These are phyloP conservation scores for Crotalus tigris DNA, from an alignment of 2,113 vertebrate genomes.

Conservation along the genomic window DNA sequence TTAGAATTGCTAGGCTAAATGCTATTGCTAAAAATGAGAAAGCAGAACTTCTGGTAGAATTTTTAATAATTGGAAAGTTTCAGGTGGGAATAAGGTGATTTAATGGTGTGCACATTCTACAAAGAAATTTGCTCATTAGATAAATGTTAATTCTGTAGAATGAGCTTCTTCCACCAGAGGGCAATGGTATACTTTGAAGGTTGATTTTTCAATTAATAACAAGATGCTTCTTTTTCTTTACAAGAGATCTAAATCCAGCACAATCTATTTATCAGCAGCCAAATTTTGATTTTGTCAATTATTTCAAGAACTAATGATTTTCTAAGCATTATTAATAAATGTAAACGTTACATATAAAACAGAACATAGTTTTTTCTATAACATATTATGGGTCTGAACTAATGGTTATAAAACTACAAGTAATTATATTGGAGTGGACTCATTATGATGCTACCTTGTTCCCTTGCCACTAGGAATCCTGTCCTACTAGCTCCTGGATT, in stretches of 20 bases:
- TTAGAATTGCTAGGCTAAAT: background rate
- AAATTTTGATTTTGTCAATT: background rate
- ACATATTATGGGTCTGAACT: background rate
- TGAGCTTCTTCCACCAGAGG: slow-evolving; percentile 3
- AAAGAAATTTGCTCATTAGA: background rate
- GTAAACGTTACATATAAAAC: background rate
- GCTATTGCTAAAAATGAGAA: background rate
- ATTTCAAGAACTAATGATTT: background rate
- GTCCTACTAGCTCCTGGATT: background rate
- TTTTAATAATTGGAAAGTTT: background rate
- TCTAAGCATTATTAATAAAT: background rate
- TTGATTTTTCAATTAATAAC: background rate
- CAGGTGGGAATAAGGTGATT: background rate
- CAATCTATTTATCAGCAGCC: background rate
- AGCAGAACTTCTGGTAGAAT: background rate
- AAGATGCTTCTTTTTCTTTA: background rate
- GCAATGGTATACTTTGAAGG: background rate
- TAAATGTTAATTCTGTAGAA: background rate
- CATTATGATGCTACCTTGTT: background rate
- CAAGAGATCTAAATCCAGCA: background rate
- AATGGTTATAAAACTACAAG: background rate
- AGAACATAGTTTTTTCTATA: background rate
- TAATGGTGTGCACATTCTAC: background rate
- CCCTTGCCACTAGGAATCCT: background rate
- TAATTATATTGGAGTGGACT: background rate